phyloP scores from a whole-genome alignment of 2,888 invertebrate genomes.

The Cantharis lateralis region DNA sequence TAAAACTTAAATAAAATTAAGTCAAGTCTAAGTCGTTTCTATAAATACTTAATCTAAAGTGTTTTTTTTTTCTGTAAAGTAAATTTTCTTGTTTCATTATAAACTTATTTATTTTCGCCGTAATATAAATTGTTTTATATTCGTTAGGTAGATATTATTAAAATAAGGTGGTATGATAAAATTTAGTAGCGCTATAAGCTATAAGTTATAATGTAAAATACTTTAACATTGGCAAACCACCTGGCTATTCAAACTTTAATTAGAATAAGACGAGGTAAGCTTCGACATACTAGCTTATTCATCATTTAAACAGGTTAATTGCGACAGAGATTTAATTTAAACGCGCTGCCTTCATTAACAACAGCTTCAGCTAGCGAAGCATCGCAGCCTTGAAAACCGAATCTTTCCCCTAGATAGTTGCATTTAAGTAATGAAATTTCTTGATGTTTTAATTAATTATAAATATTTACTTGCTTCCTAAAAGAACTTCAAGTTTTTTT shows the following conservation, averaged over 20 bases:
- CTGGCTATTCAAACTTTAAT: slow-evolving; percentile 21
- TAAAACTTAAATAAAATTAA: neutral
- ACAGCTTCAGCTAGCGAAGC: slow-evolving; percentile 28
- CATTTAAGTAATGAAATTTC: slow-evolving; percentile 1
- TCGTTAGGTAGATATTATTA: neutral
- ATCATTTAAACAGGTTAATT: slow-evolving; percentile 42
- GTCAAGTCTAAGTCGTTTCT: neutral
- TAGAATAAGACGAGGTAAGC: slow-evolving; percentile 21
- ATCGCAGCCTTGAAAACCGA: slow-evolving; percentile 10
- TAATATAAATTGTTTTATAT: neutral
- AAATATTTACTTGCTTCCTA: neutral
- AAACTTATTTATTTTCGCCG: neutral
- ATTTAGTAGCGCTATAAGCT: neutral
- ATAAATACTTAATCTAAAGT: neutral
- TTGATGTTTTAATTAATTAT: neutral
- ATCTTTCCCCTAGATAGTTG: slow-evolving; percentile 3
- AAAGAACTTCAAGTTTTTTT: neutral
- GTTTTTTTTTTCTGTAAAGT: neutral
- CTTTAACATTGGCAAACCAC: slow-evolving; percentile 12
- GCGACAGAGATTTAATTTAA: slow-evolving; percentile 41
- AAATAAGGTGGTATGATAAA: neutral
- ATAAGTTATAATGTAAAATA: slow-evolving; percentile 9
- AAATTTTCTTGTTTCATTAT: neutral
- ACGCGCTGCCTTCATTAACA: slow-evolving; percentile 38
- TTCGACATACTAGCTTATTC: slow-evolving; percentile 30